phyloP scores from a whole-genome alignment of 2,113 vertebrate genomes.

The Argyrosomus japonicus region DNA sequence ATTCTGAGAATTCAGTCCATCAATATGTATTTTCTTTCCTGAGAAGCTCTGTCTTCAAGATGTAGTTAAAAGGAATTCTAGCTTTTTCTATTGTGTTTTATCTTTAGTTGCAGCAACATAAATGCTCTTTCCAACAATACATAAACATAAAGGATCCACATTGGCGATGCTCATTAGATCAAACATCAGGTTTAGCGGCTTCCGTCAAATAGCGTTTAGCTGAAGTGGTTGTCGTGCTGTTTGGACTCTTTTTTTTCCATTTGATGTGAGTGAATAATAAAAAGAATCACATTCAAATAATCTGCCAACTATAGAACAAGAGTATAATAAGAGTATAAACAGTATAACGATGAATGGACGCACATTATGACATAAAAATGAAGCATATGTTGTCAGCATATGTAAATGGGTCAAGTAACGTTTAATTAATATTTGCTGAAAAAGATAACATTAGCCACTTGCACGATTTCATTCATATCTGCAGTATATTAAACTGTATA shows the following conservation, averaged over 20 bases:
- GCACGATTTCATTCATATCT: background rate
- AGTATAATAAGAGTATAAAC: background rate
- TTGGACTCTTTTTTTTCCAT: background rate
- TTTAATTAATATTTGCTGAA: background rate
- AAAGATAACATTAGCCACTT: background rate
- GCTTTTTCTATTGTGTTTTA: background rate
- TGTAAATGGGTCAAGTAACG: background rate
- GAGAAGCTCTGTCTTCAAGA: background rate
- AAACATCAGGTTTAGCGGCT: background rate
- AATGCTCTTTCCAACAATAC: background rate
- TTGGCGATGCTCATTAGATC: background rate
- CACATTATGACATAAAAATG: background rate
- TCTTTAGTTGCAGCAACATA: background rate
- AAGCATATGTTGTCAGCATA: background rate
- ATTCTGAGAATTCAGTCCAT: background rate
- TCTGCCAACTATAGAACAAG: conserved; percentile 1
- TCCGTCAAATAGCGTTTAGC: background rate
- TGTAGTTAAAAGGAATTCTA: background rate
- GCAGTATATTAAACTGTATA: background rate
- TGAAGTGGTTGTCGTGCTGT: background rate
- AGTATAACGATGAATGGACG: background rate
- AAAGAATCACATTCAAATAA: background rate
- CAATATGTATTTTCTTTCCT: background rate
- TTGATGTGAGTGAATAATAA: background rate
- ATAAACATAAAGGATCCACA: background rate